Evolutionary conservation across 2,888 invertebrate species (phyloP).

Genomic region (Hydrotaea cyrtoneurina): DNA sequence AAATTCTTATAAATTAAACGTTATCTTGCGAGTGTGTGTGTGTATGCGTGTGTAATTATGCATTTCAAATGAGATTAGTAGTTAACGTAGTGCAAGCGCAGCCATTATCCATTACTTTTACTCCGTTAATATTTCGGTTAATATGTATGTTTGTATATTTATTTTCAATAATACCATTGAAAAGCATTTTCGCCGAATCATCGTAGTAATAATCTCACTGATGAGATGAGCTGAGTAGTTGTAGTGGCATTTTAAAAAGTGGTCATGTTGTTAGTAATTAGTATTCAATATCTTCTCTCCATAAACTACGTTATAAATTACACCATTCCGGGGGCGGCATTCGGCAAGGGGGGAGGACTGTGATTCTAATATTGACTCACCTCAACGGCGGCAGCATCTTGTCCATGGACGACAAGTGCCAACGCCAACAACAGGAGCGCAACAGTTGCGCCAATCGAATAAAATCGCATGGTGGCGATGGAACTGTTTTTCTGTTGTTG

Average conservation of each 20-base stretch:
- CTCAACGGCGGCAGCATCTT: slow-evolving; percentile 55
- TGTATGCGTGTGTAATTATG: not conserved
- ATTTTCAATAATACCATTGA: not conserved
- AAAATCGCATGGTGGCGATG: slow-evolving; percentile 61
- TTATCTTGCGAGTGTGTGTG: too few relatives aligned
- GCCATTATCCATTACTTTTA: not conserved
- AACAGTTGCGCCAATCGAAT: slow-evolving; percentile 73
- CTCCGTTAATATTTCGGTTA: not conserved
- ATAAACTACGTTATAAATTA: not conserved
- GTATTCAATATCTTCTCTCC: too few relatives aligned
- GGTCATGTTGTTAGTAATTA: too few relatives aligned
- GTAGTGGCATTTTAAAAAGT: too few relatives aligned
- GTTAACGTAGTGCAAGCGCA: not conserved
- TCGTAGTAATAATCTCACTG: too few relatives aligned
- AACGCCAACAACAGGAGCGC: slow-evolving; percentile 70
- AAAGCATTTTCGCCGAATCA: not conserved
- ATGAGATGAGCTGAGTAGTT: too few relatives aligned
- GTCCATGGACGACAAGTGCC: slow-evolving; percentile 45
- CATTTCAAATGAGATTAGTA: not conserved
- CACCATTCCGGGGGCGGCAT: too few relatives aligned
- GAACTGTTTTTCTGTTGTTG: slow-evolving; percentile 64
- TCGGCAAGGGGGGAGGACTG: too few relatives aligned
- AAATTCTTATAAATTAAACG: not conserved
- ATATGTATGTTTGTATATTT: not conserved
- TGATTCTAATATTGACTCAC: slow-evolving; percentile 26